These are phyloP conservation scores for Sphaerophoria rueppellii DNA, from an alignment of 2,888 invertebrate species.

Conservation along the genomic window DNA sequence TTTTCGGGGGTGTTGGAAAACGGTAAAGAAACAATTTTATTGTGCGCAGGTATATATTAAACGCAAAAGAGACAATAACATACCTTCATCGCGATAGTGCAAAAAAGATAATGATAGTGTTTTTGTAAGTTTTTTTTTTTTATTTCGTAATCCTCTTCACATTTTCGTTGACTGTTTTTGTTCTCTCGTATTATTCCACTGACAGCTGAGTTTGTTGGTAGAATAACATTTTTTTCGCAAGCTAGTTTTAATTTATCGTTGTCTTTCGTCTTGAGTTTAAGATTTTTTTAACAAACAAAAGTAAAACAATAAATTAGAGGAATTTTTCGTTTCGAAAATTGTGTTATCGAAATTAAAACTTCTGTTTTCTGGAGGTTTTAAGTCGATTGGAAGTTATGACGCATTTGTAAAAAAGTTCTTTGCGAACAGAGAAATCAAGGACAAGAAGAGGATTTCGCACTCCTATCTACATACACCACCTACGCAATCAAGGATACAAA, in stretches of 20 bases:
- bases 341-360: neutral
- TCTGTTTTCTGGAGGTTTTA: neutral
- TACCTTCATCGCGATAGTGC: constrained; percentile 15
- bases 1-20: constrained; percentile 25
- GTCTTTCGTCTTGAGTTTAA: neutral
- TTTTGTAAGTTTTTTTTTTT: constrained; percentile 47
- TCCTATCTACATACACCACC: constrained; percentile 11
- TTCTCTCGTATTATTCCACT: constrained; percentile 38
- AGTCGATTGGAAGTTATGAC: constrained; percentile 35
- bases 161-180: constrained; percentile 49
- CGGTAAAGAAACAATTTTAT: constrained; percentile 15
- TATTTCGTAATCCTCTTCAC: constrained; percentile 65
- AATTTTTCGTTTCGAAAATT: constrained; percentile 7
- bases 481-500: constrained; percentile 2
- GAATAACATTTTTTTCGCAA: constrained; percentile 42
- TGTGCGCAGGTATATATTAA: constrained; percentile 54
- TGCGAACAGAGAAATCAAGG: constrained; percentile 29
- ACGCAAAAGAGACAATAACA: constrained; percentile 31
- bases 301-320: neutral
- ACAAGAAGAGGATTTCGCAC: constrained; percentile 14
- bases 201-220: constrained; percentile 71
- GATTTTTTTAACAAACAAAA: constrained; percentile 1
- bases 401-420: constrained; percentile 37
- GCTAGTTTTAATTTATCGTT: constrained; percentile 12
- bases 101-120: constrained; percentile 38